These are phyloP conservation scores for Centropus unirufus DNA, from an alignment of 2,113 vertebrate species.

Conservation along the genomic window DNA sequence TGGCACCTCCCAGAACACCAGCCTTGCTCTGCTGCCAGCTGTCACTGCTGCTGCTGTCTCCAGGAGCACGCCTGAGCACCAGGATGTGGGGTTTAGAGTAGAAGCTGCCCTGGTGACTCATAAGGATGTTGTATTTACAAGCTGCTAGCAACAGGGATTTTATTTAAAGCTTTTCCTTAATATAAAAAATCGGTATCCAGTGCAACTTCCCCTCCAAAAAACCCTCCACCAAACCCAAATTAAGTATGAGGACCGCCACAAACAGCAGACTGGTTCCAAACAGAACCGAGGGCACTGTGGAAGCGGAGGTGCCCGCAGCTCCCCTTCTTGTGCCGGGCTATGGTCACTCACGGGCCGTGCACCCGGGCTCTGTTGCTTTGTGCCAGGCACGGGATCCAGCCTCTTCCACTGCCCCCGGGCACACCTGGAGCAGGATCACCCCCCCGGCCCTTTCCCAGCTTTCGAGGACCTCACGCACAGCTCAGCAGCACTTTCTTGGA, in stretches of 20 bases:
- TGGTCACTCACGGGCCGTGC: fast-evolving
- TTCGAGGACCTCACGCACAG: neutral
- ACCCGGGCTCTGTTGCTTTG: neutral
- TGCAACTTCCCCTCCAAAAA: neutral
- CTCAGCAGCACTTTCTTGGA: neutral
- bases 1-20: neutral
- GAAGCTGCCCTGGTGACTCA: neutral
- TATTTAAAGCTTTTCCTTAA: neutral
- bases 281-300: fast-evolving
- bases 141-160: neutral
- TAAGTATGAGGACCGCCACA: neutral
- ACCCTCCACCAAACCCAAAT: neutral
- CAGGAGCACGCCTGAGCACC: neutral
- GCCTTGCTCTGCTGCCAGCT: neutral
- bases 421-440: too few species aligned
- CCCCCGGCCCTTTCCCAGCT: neutral
- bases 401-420: too few species aligned
- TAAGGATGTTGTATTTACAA: neutral
- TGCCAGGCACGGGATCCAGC: neutral
- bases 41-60: neutral
- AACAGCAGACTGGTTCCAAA: neutral
- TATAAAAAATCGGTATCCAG: fast-evolving
- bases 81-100: neutral
- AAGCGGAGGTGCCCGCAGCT: fast-evolving
- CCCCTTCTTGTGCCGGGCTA: fast-evolving